Percentiles rank a stretch among this genome's conserved stretches.
Conservation (phyloP, 2,113 vertebrate genomes). For the Ageneiosus marmoratus region DNA sequence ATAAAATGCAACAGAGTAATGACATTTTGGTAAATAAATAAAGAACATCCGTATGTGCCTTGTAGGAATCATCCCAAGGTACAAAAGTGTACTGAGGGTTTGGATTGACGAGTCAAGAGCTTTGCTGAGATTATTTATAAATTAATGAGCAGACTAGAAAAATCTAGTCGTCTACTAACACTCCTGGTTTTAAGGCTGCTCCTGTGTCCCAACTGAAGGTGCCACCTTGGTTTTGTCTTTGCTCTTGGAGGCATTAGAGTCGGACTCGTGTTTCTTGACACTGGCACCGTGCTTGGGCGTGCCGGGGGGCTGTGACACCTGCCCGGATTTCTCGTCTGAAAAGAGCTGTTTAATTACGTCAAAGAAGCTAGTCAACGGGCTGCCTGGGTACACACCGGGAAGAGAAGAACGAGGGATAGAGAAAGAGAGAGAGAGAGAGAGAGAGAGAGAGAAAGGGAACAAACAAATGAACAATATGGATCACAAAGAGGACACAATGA, state of each 20-base stretch:
- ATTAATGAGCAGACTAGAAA: constrained; percentile 49
- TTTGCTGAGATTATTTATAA: constrained; percentile 17
- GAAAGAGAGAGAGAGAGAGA: constrained; percentile 63
- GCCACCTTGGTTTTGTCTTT: constrained; percentile 91
- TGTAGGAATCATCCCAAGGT: constrained; percentile 69
- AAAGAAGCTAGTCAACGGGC: constrained; percentile 97
- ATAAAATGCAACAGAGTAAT: constrained; percentile 29
- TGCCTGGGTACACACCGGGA: constrained; percentile 87
- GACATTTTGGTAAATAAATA: constrained; percentile 42
- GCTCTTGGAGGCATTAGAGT: constrained; percentile 86
- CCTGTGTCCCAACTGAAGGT: constrained; percentile 83
- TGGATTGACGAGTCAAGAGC: constrained; percentile 12
- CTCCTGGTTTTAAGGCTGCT: constrained; percentile 82
- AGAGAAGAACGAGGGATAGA: constrained; percentile 67
- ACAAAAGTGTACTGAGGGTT: constrained; percentile 65
- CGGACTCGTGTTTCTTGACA: constrained; percentile 84
- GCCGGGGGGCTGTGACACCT: constrained; percentile 87
- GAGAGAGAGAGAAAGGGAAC: constrained; percentile 67
- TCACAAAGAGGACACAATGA: constrained; percentile 71
- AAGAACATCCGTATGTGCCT: constrained; percentile 27
- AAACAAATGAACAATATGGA: constrained; percentile 88
- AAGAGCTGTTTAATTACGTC: constrained; percentile 99
- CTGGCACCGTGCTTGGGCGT: constrained; percentile 86
- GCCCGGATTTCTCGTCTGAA: constrained; percentile 95
- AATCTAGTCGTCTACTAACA: constrained; percentile 66